Conservation (phyloP, 2,113 vertebrate genomes). For the Mormoops blainvillei region DNA sequence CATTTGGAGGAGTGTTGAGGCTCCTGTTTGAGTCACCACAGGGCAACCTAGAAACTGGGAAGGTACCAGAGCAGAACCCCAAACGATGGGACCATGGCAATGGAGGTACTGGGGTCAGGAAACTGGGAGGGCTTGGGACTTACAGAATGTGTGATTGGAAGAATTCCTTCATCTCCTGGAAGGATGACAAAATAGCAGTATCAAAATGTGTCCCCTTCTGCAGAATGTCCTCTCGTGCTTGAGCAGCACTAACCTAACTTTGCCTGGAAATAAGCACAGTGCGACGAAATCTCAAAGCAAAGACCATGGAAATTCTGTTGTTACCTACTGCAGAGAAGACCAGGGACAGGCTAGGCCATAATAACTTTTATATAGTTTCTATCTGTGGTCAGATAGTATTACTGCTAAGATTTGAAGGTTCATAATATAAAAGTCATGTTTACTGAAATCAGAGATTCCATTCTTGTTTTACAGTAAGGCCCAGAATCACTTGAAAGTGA, state of each 20-base stretch:
- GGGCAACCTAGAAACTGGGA: not conserved
- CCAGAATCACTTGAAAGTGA: not conserved
- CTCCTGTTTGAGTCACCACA: accelerated
- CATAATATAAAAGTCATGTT: not conserved
- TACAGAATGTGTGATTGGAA: not conserved
- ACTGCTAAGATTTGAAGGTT: not conserved
- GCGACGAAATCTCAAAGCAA: not conserved
- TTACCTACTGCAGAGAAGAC: not conserved
- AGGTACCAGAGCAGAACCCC: not conserved
- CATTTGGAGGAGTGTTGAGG: not conserved
- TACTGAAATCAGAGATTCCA: not conserved
- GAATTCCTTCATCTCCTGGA: not conserved
- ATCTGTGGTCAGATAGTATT: not conserved
- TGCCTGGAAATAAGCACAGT: not conserved
- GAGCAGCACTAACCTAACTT: not conserved
- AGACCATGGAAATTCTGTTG: not conserved
- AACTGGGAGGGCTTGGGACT: not conserved
- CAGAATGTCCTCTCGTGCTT: accelerated
- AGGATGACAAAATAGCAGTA: not conserved
- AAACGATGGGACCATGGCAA: not conserved
- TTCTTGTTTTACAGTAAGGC: not conserved
- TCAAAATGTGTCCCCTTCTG: not conserved
- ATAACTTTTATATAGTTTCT: not conserved
- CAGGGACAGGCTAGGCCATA: not conserved
- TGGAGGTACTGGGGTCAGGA: not conserved